Percentiles rank a stretch among this genome's conserved stretches.
These are phyloP conservation scores for Pterocles orientalis DNA, from an alignment of 2,113 vertebrate species.

Conservation along the genomic window DNA sequence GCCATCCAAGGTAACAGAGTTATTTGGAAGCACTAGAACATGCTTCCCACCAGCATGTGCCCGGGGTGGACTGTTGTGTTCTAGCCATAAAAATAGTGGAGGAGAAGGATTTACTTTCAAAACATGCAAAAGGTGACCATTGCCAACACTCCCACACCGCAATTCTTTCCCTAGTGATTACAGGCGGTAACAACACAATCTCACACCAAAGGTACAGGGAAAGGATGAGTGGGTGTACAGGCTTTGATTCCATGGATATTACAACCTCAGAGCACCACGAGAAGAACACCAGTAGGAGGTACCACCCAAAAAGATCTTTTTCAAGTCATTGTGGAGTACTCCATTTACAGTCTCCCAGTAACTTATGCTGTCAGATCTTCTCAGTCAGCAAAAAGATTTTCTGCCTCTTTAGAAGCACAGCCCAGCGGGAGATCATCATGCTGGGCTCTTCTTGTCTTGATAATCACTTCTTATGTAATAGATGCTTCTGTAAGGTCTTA, in stretches of 20 bases:
- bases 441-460: not conserved
- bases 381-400: not conserved
- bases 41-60: slow-evolving; percentile 88
- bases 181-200: not conserved
- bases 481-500: not conserved
- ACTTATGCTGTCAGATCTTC: not conserved
- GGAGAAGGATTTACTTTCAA: slow-evolving; percentile 46
- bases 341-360: not conserved
- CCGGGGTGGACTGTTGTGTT: slow-evolving; percentile 76
- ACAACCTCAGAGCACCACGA: not conserved
- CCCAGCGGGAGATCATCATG: not conserved
- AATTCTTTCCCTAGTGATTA: not conserved
- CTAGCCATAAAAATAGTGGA: slow-evolving; percentile 72
- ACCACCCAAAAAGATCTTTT: not conserved
- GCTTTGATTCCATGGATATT: not conserved
- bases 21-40: slow-evolving; percentile 87
- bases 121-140: not conserved
- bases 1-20: slow-evolving; percentile 85
- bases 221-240: not conserved
- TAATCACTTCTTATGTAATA: not conserved
- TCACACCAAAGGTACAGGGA: not conserved
- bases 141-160: not conserved
- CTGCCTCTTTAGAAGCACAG: not conserved
- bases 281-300: not conserved
- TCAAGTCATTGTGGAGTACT: not conserved